phyloP scores from a whole-genome alignment of 2,888 invertebrate species.

The Tachina lurida region DNA sequence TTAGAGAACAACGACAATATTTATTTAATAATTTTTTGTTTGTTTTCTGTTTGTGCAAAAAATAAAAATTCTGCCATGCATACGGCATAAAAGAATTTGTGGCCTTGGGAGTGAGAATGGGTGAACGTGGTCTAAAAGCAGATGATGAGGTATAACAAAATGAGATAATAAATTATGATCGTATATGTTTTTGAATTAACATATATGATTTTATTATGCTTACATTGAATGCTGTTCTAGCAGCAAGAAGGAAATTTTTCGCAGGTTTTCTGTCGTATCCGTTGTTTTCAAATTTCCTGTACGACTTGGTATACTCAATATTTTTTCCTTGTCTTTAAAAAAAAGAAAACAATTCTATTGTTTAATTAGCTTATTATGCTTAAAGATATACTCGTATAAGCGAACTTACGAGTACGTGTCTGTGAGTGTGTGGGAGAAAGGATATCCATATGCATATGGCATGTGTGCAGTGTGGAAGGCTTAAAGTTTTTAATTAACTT shows the following conservation, averaged over 20 bases:
- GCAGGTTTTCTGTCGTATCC: slow-evolving; percentile 72
- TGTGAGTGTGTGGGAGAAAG: background rate
- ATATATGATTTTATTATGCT: slow-evolving; percentile 53
- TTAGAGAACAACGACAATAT: slow-evolving; percentile 61
- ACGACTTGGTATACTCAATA: slow-evolving; percentile 66
- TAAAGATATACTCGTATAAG: slow-evolving; percentile 23
- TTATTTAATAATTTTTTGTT: slow-evolving; percentile 32
- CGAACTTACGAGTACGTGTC: background rate
- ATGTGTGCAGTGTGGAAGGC: background rate
- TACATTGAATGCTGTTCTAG: slow-evolving; percentile 55
- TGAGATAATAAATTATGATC: slow-evolving; percentile 64
- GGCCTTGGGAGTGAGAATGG: slow-evolving; percentile 4
- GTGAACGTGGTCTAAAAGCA: slow-evolving; percentile 17
- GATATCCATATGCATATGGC: slow-evolving; percentile 8
- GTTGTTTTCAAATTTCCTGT: slow-evolving; percentile 73
- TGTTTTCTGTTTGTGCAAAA: too few species aligned
- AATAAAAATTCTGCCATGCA: slow-evolving; percentile 25
- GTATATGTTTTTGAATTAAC: slow-evolving; percentile 67
- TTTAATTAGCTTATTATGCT: slow-evolving; percentile 70
- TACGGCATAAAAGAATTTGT: slow-evolving; percentile 4
- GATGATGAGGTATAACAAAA: slow-evolving; percentile 35
- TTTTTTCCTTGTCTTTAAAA: slow-evolving; percentile 15
- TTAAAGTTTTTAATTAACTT: slow-evolving; percentile 62
- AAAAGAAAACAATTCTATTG: slow-evolving; percentile 43
- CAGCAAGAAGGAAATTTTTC: slow-evolving; percentile 58